These are phyloP conservation scores for Eupithecia dodoneata DNA, from an alignment of 2,888 invertebrate species.

Conservation along the genomic window DNA sequence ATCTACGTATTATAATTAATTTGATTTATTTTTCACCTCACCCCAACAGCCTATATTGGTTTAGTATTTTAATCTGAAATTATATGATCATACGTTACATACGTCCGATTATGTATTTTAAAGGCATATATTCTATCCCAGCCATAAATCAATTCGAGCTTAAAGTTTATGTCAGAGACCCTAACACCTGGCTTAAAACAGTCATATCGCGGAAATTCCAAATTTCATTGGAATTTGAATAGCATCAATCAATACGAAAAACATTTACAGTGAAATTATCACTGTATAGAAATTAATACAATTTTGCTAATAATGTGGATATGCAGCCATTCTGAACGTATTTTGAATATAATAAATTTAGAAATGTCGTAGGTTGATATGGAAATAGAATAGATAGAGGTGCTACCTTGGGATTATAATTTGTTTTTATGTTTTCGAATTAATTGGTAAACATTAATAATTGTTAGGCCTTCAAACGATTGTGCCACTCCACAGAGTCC, in stretches of 20 bases:
- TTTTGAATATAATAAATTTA: no score
- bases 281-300: background rate
- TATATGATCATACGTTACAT: background rate
- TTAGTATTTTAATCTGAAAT: no score
- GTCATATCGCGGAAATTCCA: background rate
- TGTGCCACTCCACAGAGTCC: no score
- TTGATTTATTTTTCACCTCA: background rate
- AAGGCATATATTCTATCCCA: background rate
- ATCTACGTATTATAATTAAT: background rate
- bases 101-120: background rate
- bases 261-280: background rate
- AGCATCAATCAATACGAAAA: background rate
- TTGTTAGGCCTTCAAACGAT: no score
- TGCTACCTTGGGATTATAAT: no score
- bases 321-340: background rate
- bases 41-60: no score
- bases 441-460: background rate
- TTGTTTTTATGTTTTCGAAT: background rate
- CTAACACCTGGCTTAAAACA: background rate
- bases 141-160: slow-evolving; percentile 3
- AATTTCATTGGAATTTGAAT: background rate
- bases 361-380: no score
- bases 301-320: background rate
- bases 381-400: no score
- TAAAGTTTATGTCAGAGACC: background rate